phyloP scores from a whole-genome alignment of 2,888 invertebrate species.

The Agriopis leucophaearia region DNA sequence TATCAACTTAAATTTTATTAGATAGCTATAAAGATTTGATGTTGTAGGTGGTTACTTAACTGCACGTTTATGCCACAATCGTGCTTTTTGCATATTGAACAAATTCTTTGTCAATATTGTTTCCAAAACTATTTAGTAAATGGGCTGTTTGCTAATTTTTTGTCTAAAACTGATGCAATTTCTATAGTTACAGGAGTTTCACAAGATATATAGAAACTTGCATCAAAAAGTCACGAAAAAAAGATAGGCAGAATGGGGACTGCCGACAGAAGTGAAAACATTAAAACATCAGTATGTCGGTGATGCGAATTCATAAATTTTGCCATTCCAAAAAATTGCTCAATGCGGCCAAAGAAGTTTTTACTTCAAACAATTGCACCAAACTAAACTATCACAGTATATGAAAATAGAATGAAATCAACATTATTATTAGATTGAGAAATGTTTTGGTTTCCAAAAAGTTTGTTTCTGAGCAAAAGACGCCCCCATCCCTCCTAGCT shows the following conservation, averaged over 20 bases:
- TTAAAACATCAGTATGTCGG: too few relatives aligned
- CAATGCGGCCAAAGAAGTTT: too few relatives aligned
- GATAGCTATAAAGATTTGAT: not conserved
- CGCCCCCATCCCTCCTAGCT: constrained; percentile 10
- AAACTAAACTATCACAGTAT: not conserved
- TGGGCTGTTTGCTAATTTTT: not conserved
- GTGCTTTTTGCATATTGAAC: too few relatives aligned
- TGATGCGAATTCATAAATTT: too few relatives aligned
- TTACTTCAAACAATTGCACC: too few relatives aligned
- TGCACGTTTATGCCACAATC: not conserved
- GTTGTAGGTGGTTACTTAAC: constrained; percentile 3
- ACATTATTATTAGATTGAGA: constrained; percentile 2
- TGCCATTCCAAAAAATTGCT: too few relatives aligned
- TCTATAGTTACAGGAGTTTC: not conserved
- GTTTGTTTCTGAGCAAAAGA: not conserved
- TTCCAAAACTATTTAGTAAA: not conserved
- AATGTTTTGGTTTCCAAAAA: not conserved
- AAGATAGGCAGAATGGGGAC: too few relatives aligned
- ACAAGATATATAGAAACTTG: not conserved
- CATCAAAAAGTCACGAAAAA: not conserved
- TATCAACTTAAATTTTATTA: constrained; percentile 2
- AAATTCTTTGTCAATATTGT: not conserved
- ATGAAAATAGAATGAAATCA: not conserved
- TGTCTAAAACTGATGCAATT: not conserved
- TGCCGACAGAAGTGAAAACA: too few relatives aligned